These are phyloP conservation scores for Misgurnus mizolepis DNA, from an alignment of 2,113 vertebrate species.

Conservation along the genomic window DNA sequence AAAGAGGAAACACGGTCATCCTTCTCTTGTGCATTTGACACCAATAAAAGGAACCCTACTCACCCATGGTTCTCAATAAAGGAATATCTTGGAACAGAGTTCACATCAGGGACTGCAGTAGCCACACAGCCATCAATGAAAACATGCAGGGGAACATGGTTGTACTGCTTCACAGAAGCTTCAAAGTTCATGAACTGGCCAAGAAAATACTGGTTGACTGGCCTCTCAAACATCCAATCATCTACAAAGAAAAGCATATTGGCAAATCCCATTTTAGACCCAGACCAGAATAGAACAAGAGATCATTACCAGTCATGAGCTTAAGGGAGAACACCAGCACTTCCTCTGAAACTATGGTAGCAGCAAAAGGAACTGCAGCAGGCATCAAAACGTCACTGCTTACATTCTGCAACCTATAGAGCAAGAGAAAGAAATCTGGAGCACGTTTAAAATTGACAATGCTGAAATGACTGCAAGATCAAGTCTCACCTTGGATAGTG, in stretches of 20 bases:
- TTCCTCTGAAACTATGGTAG: not conserved
- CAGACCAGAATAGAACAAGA: not conserved
- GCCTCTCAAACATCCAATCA: slow-evolving; percentile 15
- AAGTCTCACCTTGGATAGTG: slow-evolving; percentile 6
- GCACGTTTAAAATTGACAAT: no score
- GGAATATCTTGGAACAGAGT: not conserved
- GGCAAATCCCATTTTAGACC: not conserved
- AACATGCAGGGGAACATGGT: slow-evolving; percentile 63
- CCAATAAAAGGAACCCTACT: not conserved
- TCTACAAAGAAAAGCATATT: not conserved
- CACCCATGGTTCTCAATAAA: slow-evolving; percentile 44
- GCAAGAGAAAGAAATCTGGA: no score
- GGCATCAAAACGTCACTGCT: slow-evolving; percentile 61
- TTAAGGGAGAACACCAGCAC: not conserved
- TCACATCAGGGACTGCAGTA: slow-evolving; percentile 44
- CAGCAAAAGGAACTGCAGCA: slow-evolving; percentile 51
- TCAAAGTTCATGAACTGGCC: not conserved
- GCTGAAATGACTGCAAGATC: no score
- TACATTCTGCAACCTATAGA: slow-evolving; percentile 39
- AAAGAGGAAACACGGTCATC: not conserved
- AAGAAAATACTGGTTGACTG: slow-evolving; percentile 23
- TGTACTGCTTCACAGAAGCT: slow-evolving; percentile 49
- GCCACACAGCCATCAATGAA: slow-evolving; percentile 68
- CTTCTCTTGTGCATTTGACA: not conserved
- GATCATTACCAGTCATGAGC: not conserved